Base-by-base conservation (phyloP, 1,140 invertebrate species). In the Philotrypesis tridentata region DNA sequence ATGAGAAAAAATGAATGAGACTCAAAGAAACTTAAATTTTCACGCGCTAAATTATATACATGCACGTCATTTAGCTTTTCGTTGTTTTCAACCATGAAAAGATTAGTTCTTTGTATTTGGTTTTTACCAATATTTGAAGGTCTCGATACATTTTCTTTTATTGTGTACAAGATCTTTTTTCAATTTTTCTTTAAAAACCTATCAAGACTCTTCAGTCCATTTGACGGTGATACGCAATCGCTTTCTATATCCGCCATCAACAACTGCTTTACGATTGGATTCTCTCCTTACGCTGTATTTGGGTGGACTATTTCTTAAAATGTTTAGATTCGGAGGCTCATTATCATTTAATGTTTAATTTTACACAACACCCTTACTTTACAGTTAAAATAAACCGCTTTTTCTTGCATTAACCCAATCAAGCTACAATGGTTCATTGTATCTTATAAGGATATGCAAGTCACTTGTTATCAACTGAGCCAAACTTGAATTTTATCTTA, bases 1-100 rank as follows among this genome's bases (percentile, higher is more conserved):
- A 76, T 76, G 60, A 76, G 74, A 63, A 76, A 70, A 65, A 76
- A 63, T 76, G 60, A 65, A 29, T 65, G n/a, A 33, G 29, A 65
- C 12, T 70, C 61, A 25, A 37, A 27, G 31, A 55, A n/a, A 61
- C 60, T 40, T 11, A n/a, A 31, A 40, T 76, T 76, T 37, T 76
- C 60, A 76, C 33, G 12, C 31, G 31, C 31, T 65, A 65, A 31
- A 55, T 55, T 55, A 55, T 55, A n/a, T 55, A 55, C 48, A 55
- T 55, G 6, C 48, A 55, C 17, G 48, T n/a, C 48, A 55, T 25
- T 76, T n/a, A 33, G 2, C 61, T 29, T 21, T 37, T 21, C 31
- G 43, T 14, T 11, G 17, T 65, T 77, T 31, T 37, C n/a, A n/a
- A 70, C 21, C 70, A 60, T 23, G 37, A 60, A 55, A 71, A 70